phyloP scores from a whole-genome alignment of 2,888 invertebrate genomes.

The Stratiomys singularior region DNA sequence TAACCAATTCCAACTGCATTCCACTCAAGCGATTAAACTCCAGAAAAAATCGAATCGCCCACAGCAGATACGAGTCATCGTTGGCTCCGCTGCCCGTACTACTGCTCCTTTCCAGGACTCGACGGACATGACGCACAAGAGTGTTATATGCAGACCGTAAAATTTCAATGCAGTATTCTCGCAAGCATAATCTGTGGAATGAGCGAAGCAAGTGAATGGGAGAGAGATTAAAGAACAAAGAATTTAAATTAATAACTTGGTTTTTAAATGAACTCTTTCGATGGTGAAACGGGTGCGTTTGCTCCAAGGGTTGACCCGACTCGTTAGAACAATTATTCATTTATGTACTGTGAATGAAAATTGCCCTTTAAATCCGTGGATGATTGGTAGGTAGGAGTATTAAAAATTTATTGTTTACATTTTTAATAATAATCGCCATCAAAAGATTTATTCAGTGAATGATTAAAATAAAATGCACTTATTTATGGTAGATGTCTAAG shows the following conservation, averaged over 20 bases:
- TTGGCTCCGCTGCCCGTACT: conserved; percentile 76
- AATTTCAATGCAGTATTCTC: conserved; percentile 95
- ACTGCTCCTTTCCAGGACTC: conserved; percentile 74
- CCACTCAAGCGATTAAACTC: conserved; percentile 92
- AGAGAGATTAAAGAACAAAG: neutral
- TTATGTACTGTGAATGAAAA: too few relatives aligned
- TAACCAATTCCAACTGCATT: conserved; percentile 87
- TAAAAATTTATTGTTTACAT: too few relatives aligned
- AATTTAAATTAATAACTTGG: conserved; percentile 1
- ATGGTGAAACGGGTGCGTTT: too few relatives aligned
- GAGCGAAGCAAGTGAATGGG: too few relatives aligned
- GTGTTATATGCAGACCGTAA: conserved; percentile 92
- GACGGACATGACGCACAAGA: conserved; percentile 88
- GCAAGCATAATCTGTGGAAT: conserved; percentile 82
- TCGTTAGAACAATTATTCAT: too few relatives aligned
- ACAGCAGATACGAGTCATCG: conserved; percentile 94
- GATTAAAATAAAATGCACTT: too few relatives aligned
- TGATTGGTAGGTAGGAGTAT: too few relatives aligned
- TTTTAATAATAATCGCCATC: too few relatives aligned
- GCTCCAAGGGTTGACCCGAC: too few relatives aligned
- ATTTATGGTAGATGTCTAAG: too few relatives aligned
- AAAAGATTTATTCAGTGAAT: too few relatives aligned
- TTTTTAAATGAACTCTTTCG: neutral
- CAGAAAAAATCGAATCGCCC: conserved; percentile 96
- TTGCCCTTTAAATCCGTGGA: too few relatives aligned